Base-by-base conservation (phyloP, 2,797 vertebrate species). In the Rousettus madagascariensis region DNA sequence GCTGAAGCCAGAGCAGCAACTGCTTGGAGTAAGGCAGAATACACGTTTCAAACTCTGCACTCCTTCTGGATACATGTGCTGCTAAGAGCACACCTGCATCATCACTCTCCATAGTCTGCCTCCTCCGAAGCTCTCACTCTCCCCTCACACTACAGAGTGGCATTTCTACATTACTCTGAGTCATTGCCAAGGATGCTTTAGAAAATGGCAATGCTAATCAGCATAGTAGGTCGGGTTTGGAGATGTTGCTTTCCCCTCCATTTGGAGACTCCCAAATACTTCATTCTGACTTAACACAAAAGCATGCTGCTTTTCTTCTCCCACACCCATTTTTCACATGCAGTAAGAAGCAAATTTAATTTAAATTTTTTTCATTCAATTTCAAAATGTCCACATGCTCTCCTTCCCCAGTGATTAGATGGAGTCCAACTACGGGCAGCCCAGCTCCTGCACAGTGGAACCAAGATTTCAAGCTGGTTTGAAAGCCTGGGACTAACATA, bases 331-430 rank as follows among this genome's bases (percentile, higher is more conserved):
- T 61, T 63, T 88, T 87, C 72, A 59, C 0, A 1, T 13, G 80
- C 72, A 65, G 53, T 33, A 55, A 59, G 59, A 24, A 65, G 66
- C 36, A 49, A 51, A 36, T 75, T 30, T 69, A 61, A 92, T 80
- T 75, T 51, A 49, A 51, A 20, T 12, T 61, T 72, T 68, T 59
- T 57, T 82, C 86, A 80, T 71, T 49, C 61, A 86, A 68, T 92
- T 95, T 92, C 88, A 86, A 91, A 92, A 91, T 83, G 59, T 43
- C 77, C 78, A 13, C 59, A 65, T 22, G 10, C n/a, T 86, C 43
- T 77, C 75, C 77, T 87, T 26, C 51, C 78, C 46, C 63, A 79
- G 69, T 92, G 94, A 92, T 61, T 24, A 80, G 66, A 71, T 43
- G 15, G n/a, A 66, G 46, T 30, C 8, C 5, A 66, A 26, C 71